Conservation (phyloP, 2,888 invertebrate genomes). For the Latrodectus elegans region DNA sequence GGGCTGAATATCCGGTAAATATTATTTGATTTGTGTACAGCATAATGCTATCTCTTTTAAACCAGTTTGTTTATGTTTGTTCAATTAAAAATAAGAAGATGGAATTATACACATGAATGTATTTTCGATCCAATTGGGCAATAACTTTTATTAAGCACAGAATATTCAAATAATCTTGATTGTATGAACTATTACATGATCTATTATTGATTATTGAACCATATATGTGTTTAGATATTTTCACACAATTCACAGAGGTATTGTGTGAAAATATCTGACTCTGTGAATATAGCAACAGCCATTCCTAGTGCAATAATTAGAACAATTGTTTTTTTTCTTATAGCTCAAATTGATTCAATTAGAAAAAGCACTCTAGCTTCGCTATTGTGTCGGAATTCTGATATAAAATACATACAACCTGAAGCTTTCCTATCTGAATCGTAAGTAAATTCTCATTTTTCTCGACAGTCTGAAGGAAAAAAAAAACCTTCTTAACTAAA, state of each 20-base stretch:
- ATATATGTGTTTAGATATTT: too few relatives aligned
- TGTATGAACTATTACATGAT: too few relatives aligned
- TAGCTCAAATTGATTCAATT: slow-evolving; percentile 64
- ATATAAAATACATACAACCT: slow-evolving; percentile 39
- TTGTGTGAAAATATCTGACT: not conserved
- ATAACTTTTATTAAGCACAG: too few relatives aligned
- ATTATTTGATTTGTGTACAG: too few relatives aligned
- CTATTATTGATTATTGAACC: too few relatives aligned
- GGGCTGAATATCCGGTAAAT: too few relatives aligned
- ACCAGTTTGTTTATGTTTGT: too few relatives aligned
- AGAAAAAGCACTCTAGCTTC: slow-evolving; percentile 64
- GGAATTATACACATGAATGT: too few relatives aligned
- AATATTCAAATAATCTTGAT: too few relatives aligned
- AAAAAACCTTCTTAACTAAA: not conserved
- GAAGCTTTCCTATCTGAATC: slow-evolving; percentile 37
- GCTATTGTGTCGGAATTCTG: slow-evolving; percentile 67
- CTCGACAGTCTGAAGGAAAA: not conserved
- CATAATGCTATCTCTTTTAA: too few relatives aligned
- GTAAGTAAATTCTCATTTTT: slow-evolving; percentile 39
- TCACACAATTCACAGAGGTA: not conserved
- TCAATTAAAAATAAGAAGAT: too few relatives aligned
- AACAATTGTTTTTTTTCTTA: not conserved
- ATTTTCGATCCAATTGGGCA: too few relatives aligned
- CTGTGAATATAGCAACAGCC: not conserved
- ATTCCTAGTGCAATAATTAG: not conserved